Base-by-base conservation (phyloP, 2,113 vertebrate genomes). In the Thryonomys swinderianus region DNA sequence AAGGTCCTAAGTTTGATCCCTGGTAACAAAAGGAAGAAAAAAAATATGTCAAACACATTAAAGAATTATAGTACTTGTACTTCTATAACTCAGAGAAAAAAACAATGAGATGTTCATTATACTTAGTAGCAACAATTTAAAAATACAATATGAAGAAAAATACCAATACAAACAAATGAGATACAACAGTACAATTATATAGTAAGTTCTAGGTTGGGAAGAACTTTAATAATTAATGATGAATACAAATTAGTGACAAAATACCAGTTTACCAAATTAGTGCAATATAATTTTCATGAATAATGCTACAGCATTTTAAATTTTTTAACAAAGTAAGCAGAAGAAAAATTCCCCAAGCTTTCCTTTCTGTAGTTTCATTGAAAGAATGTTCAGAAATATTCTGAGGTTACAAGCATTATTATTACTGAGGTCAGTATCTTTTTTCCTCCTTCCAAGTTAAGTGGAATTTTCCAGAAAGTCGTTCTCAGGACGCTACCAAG, bases 201-300 rank as follows among this genome's bases (percentile, higher is more conserved):
- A 71, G 59, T 89, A 78, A 37, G 67, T 73, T 85, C 0, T 17
- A 78, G 4, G n/a, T 82, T 40, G n/a, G 13, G 4, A 18, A 5
- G 5, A 61, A 62, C 3, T 61, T 64, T 81, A 88, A 84, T 71
- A 81, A 27, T 51, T 76, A 7, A 66, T 62, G 88, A 18, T 64
- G 64, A 85, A 57, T 73, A 51, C 67, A 76, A 90, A 69, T 69
- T 53, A 57, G 64, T 81, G 30, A 85, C 88, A 90, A 69, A n/a
- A 51, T 64, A 55, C 27, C 25, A 48, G 18, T 12, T 8, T 64
- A 57, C 51, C 13, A 57, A 73, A 71, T 55, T 82, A 86, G 1
- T 45, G 1, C 20, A 83, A n/a, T 17, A 6, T 74, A 10, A 79
- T 74, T 86, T 83, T 89, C 5, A 66, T 89, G 53, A 5, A 40